Percentiles rank a stretch among this genome's conserved stretches.
Conservation (phyloP, 2,797 vertebrate genomes). For the Rhodeus uyekii region DNA sequence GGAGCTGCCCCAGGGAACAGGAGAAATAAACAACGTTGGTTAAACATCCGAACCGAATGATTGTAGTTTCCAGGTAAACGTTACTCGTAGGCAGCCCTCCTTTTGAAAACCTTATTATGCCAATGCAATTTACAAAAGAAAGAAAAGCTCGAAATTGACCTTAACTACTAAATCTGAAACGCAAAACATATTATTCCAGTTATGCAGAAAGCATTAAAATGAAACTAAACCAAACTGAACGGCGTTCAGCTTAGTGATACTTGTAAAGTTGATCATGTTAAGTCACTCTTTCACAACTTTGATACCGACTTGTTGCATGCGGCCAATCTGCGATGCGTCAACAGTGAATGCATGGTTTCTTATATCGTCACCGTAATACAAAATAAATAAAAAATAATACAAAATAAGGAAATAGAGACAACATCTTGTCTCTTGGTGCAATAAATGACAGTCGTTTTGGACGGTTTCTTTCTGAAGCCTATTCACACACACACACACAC, state of each 20-base stretch:
- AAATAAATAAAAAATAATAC: no score
- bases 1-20: constrained; percentile 73
- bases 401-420: no score
- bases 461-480: neutral
- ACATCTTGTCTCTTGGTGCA: neutral
- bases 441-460: neutral
- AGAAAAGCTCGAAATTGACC: neutral
- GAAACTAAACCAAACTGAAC: neutral
- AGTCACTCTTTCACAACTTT: neutral
- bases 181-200: neutral
- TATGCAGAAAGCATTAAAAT: neutral
- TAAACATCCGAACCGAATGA: neutral
- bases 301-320: constrained; percentile 25
- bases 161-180: neutral
- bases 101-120: neutral
- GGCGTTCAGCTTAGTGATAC: neutral
- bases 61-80: neutral
- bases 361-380: no score
- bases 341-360: neutral
- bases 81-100: neutral
- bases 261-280: neutral
- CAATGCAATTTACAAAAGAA: neutral
- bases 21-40: neutral
- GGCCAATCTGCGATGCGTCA: neutral
- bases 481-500: neutral